Base-by-base conservation (phyloP, 1,140 invertebrate species). In the Papilio xuthus region DNA sequence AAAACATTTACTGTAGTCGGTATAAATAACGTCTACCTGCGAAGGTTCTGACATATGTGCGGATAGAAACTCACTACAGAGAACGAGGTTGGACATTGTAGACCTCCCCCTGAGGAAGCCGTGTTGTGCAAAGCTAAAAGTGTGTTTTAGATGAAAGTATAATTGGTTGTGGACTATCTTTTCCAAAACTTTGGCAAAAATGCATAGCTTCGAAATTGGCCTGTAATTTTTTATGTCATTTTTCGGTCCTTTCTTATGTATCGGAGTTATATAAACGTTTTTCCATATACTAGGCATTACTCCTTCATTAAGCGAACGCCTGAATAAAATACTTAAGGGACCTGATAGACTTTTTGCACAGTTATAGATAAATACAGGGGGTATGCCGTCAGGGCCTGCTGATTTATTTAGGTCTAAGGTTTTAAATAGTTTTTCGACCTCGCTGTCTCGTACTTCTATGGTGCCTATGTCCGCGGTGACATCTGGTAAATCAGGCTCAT, bases 21-120 rank as follows among this genome's bases (percentile, higher is more conserved):
- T 87, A 50, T 87, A 86, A 23, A 87, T 79, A 2, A 84, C 80
- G 75, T 87, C 85, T 18, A 88, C 85, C 73, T 86, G 85, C 13
- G 42, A 47, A 37, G 42, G 32, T 12, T 50, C 44, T 0, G 84
- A 81, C 81, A 84, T 85, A 15, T 28, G 1, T 10, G 75, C 4
- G 6, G 80, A 73, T 42, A 85, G 10, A 67, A 37, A 79, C 15
- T 80, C 78, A 60, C 28, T 37, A 63, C 74, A 79, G 4, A 84
- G 13, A 1, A 81, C 20, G n/a, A 83, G 56, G 56, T 83, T 83
- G 13, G 72, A 80, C 0, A 28, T 70, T 47, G 77, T 82, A 10
- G 79, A 82, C 53, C 79, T 78, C 26, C 71, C 41, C 20, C 63
- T 83, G 2, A 83, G 56, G 56, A 83, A 71, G 1, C 78, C 82